Evolutionary conservation across 92 coral and sea anemone genomes (phyloP).

Genomic region (Virgularia gustaviana): DNA sequence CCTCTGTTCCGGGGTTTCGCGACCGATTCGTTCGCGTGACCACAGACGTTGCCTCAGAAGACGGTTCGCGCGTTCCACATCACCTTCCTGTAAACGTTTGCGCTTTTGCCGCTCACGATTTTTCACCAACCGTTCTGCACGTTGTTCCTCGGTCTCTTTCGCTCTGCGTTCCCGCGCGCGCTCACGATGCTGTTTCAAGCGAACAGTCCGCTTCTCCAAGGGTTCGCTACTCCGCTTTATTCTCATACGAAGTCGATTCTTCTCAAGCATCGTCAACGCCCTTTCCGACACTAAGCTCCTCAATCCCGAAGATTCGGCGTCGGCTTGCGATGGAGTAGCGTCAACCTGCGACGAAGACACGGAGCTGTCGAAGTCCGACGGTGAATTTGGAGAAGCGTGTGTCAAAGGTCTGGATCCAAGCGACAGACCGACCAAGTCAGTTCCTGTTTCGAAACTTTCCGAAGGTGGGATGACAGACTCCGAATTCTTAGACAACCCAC

Average conservation of each 20-base stretch:
- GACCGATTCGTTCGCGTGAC: neutral
- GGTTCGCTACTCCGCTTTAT: neutral
- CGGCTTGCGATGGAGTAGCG: too few species aligned
- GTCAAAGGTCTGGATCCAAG: too few species aligned
- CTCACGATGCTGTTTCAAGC: neutral
- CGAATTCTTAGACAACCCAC: too few species aligned
- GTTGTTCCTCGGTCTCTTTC: neutral
- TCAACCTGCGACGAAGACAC: too few species aligned
- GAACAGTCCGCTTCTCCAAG: neutral
- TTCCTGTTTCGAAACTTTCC: too few species aligned
- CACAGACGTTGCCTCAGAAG: neutral
- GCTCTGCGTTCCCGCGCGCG: neutral
- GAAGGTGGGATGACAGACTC: too few species aligned
- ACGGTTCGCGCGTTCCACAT: neutral
- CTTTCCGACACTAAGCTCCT: too few species aligned
- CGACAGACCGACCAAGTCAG: too few species aligned
- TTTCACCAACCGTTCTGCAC: neutral
- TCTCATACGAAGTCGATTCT: neutral
- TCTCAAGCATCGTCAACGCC: neutral
- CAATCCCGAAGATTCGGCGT: too few species aligned
- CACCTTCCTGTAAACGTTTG: neutral
- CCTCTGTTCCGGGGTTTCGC: conserved; percentile 3
- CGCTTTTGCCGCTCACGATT: neutral
- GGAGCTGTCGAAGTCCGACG: too few species aligned
- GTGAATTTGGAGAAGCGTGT: too few species aligned